Conservation (phyloP, 2,113 vertebrate species). For the Callospermophilus lateralis region DNA sequence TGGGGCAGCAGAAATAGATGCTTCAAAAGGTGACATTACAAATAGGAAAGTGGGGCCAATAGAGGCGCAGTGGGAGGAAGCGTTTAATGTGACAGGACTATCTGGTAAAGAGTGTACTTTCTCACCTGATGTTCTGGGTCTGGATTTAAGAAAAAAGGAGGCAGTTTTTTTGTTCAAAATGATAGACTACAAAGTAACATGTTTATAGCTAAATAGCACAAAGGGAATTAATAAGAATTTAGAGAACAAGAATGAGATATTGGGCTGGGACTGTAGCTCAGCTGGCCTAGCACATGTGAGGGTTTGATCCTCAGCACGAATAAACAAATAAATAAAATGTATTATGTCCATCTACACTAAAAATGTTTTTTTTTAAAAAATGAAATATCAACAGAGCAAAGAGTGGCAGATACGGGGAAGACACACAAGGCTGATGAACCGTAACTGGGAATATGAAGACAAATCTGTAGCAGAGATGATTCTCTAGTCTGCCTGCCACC, state of each 20-base stretch:
- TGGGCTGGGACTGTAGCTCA: too few relatives aligned
- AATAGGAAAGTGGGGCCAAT: background rate
- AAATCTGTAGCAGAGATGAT: background rate
- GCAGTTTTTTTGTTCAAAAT: background rate
- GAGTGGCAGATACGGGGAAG: background rate
- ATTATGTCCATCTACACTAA: too few relatives aligned
- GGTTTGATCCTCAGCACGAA: too few relatives aligned
- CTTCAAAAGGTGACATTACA: background rate
- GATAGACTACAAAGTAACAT: background rate
- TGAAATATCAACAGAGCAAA: background rate
- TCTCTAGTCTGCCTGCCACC: background rate
- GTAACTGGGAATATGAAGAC: background rate
- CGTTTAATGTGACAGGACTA: background rate
- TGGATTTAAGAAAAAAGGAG: background rate
- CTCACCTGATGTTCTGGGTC: background rate
- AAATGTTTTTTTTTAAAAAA: background rate
- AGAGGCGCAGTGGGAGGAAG: background rate
- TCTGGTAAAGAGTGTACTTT: background rate
- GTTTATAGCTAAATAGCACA: background rate
- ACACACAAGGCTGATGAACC: background rate
- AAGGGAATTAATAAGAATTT: background rate
- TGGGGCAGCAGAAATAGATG: background rate
- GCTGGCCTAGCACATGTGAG: too few relatives aligned
- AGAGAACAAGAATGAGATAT: background rate
- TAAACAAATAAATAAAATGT: too few relatives aligned